Evolutionary conservation across 37 sponge, comb jelly and placozoan genomes (phyloP).

Genomic region (Geodia barretti): DNA sequence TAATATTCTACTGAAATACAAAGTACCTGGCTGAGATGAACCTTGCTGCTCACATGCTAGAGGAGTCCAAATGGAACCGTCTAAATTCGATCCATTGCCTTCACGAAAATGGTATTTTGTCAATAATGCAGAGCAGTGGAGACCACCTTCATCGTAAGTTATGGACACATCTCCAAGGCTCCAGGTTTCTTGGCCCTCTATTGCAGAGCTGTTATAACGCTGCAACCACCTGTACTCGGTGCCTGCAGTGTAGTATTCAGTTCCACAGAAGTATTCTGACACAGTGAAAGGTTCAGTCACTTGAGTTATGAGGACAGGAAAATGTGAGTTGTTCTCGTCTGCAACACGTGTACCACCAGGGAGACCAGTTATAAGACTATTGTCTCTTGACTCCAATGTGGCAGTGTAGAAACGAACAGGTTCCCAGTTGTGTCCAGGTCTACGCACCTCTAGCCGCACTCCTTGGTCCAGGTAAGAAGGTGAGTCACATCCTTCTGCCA

Average conservation of each 20-base stretch:
- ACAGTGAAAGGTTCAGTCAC: not conserved
- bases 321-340: not conserved
- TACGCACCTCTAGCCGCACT: not conserved
- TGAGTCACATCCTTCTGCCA: not conserved
- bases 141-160: not conserved
- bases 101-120: not conserved
- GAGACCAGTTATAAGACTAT: not conserved
- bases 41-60: not conserved
- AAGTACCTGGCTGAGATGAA: not conserved
- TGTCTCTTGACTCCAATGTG: not conserved
- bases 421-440: not conserved
- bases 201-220: not conserved
- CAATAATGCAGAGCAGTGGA: not conserved
- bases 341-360: not conserved
- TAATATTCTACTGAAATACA: not conserved
- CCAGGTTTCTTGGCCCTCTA: not conserved
- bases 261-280: not conserved
- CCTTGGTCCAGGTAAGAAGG: not conserved
- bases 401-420: not conserved
- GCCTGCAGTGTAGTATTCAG: not conserved
- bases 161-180: not conserved
- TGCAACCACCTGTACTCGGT: not conserved
- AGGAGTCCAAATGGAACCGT: not conserved
- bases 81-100: not conserved
- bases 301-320: not conserved